Percentiles rank a stretch among this genome's conserved stretches.
These are phyloP conservation scores for Luscinia megarhynchos DNA, from an alignment of 2,797 vertebrate species.

Conservation along the genomic window DNA sequence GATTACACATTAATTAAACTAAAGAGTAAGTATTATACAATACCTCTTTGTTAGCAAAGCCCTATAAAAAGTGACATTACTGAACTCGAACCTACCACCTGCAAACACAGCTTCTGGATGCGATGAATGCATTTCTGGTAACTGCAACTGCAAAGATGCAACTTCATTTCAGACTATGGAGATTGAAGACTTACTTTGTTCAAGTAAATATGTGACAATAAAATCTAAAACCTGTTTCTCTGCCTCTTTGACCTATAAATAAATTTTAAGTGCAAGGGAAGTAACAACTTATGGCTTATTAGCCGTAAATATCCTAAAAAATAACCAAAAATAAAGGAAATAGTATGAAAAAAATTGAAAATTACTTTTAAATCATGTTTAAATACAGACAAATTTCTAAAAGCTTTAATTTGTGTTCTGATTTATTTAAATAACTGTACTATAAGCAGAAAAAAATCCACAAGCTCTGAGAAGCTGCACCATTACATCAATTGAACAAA, in stretches of 20 bases:
- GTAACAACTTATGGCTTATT: background rate
- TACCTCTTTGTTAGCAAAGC: background rate
- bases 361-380: background rate
- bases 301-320: background rate
- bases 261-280: background rate
- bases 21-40: background rate
- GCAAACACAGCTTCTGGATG: background rate
- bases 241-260: background rate
- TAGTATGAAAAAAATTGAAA: background rate
- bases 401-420: background rate
- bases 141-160: background rate
- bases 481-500: fast-evolving
- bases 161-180: background rate
- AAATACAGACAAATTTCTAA: background rate
- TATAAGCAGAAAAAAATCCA: background rate
- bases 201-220: background rate
- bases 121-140: background rate
- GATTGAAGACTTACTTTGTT: background rate
- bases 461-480: background rate
- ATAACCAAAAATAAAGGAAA: background rate
- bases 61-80: background rate
- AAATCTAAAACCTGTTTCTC: background rate
- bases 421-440: background rate
- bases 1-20: background rate
- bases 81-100: background rate